Evolutionary conservation across 2,797 vertebrate species (phyloP).

Genomic region (Notamacropus eugenii): DNA sequence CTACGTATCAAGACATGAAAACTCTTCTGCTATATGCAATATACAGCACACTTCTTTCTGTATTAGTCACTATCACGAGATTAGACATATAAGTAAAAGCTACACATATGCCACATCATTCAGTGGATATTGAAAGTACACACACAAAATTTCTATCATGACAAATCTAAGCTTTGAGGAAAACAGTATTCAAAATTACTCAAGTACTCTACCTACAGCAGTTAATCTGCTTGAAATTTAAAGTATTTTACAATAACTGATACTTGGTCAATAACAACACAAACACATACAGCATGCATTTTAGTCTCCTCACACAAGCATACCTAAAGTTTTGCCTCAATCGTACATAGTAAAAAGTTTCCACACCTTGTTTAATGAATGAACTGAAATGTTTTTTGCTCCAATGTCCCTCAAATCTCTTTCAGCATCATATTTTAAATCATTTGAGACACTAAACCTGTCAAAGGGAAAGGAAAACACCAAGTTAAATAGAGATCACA

Average conservation of each 20-base stretch:
- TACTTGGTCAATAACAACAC: neutral
- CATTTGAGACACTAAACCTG: conserved; percentile 99
- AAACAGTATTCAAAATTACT: neutral
- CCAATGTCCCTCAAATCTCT: conserved; percentile 97
- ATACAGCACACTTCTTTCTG: neutral
- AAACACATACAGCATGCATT: conserved; percentile 55
- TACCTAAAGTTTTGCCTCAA: conserved; percentile 78
- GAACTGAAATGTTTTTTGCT: conserved; percentile 97
- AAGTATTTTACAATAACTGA: neutral
- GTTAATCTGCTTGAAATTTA: neutral
- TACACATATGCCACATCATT: neutral
- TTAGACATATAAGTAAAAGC: neutral
- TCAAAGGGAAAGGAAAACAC: conserved; percentile 42
- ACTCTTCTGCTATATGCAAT: neutral
- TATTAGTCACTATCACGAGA: neutral
- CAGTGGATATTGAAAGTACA: neutral
- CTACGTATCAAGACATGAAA: neutral
- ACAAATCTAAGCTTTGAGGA: neutral
- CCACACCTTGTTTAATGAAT: conserved; percentile 97
- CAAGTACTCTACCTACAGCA: neutral
- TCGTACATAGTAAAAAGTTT: conserved; percentile 77
- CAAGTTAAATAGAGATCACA: conserved; percentile 42
- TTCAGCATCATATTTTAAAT: conserved; percentile 98
- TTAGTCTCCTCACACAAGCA: conserved; percentile 62
- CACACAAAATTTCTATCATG: neutral